Conservation (phyloP, 2,888 invertebrate species). For the Ectropis crepuscularia region DNA sequence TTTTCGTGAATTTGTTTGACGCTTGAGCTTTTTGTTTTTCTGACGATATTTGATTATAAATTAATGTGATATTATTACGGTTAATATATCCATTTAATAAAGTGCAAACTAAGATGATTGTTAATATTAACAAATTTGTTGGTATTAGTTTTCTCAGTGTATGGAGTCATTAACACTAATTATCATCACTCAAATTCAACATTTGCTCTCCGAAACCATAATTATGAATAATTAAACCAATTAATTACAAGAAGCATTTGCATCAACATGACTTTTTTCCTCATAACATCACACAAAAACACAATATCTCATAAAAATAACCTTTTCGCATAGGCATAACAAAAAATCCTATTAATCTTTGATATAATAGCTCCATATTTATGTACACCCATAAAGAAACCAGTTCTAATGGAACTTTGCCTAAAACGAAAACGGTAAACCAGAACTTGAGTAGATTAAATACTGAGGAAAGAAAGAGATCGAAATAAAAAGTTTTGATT, state of each 20-base stretch:
- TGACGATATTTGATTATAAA: too few species aligned
- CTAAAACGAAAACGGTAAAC: constrained; percentile 21
- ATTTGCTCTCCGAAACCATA: constrained; percentile 7
- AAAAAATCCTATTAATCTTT: constrained; percentile 39
- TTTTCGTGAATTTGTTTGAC: too few species aligned
- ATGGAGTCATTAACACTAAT: neutral
- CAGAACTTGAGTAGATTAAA: constrained; percentile 12
- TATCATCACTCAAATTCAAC: constrained; percentile 13
- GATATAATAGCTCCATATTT: constrained; percentile 42
- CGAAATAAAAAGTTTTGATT: constrained; percentile 54
- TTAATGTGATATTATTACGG: too few species aligned
- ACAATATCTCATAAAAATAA: constrained; percentile 25
- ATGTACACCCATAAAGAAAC: constrained; percentile 34
- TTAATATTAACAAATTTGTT: neutral
- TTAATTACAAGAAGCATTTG: constrained; percentile 16
- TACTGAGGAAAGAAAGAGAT: constrained; percentile 8
- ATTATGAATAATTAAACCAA: constrained; percentile 10
- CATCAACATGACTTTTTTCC: constrained; percentile 3
- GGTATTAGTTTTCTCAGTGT: neutral
- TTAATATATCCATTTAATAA: too few species aligned
- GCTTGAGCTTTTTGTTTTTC: too few species aligned
- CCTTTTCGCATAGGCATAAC: constrained; percentile 32
- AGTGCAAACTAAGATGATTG: too few species aligned
- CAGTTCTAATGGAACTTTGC: constrained; percentile 31
- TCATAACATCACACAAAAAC: constrained; percentile 6